Evolutionary conservation across 2,888 invertebrate genomes (phyloP).

Genomic region (Julus scandinavius): DNA sequence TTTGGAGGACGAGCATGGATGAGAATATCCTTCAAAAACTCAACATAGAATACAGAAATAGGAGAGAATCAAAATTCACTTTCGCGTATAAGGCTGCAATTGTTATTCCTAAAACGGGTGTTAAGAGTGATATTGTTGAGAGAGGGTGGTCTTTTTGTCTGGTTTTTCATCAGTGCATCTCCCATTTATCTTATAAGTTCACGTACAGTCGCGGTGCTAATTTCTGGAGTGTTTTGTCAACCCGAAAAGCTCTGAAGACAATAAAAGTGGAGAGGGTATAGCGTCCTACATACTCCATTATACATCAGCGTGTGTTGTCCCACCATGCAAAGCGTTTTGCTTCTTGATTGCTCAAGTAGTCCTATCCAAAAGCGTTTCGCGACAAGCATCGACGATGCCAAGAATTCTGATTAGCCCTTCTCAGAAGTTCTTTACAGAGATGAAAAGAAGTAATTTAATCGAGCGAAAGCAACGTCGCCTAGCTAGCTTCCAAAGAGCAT

Average conservation of each 20-base stretch:
- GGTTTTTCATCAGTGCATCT: conserved; percentile 22
- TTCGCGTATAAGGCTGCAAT: background rate
- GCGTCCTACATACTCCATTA: background rate
- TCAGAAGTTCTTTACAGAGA: background rate
- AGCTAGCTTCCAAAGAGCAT: background rate
- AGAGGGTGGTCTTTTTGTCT: conserved; percentile 31
- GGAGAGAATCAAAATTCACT: conserved; percentile 5
- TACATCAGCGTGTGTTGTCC: conserved; percentile 4
- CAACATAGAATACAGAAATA: background rate
- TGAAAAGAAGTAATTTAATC: background rate
- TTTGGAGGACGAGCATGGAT: background rate
- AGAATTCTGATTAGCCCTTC: conserved; percentile 35
- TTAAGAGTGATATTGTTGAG: conserved; percentile 28
- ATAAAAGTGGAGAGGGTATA: conserved; percentile 31
- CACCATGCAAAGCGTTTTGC: conserved; percentile 34
- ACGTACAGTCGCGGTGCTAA: conserved; percentile 34
- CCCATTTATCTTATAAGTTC: background rate
- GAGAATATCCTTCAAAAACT: conserved; percentile 18
- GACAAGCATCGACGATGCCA: background rate
- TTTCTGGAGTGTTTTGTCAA: conserved; percentile 35
- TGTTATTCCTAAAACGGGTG: conserved; percentile 39
- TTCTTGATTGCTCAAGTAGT: conserved; percentile 26
- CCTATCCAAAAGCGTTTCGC: background rate
- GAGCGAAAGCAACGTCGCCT: background rate
- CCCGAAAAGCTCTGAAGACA: conserved; percentile 13